A percentile compares a stretch with the other conserved stretches of the same genome.
Conservation (phyloP, 2,888 invertebrate genomes). For the Nemotelus pantherinus region DNA sequence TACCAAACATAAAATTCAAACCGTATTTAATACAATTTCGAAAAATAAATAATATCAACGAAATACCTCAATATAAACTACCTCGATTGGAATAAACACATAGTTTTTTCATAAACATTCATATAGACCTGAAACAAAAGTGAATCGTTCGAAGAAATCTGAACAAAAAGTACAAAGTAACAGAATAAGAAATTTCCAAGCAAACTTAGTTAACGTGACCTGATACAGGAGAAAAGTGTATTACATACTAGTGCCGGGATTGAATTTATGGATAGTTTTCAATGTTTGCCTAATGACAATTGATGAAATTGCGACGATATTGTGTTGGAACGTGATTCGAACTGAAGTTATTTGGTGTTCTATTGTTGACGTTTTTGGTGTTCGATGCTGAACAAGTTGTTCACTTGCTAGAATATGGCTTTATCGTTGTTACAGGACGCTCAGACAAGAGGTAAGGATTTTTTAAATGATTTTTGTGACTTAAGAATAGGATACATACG, state of each 20-base stretch:
- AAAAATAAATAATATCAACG: constrained; percentile 6
- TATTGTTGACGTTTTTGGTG: too few species aligned
- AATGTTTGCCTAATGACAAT: too few species aligned
- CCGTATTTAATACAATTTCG: not conserved
- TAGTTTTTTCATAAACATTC: too few species aligned
- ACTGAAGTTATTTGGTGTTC: not conserved
- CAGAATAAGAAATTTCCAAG: too few species aligned
- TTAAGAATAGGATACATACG: not conserved
- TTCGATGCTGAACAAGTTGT: too few species aligned
- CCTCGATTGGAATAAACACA: constrained; percentile 45
- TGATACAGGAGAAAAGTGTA: too few species aligned
- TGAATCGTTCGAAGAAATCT: too few species aligned
- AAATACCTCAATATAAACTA: constrained; percentile 27
- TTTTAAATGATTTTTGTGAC: constrained; percentile 32
- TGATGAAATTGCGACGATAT: not conserved
- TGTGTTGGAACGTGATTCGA: not conserved
- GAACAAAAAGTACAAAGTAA: constrained; percentile 1
- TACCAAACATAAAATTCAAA: not conserved
- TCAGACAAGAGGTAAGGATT: constrained; percentile 62
- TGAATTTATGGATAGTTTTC: too few species aligned
- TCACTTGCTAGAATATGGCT: constrained; percentile 56
- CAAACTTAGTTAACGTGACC: too few species aligned
- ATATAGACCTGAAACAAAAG: too few species aligned
- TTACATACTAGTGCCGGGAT: too few species aligned
- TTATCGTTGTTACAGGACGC: constrained; percentile 64